Conservation (phyloP, 2,797 vertebrate species). For the Synanceia verrucosa region DNA sequence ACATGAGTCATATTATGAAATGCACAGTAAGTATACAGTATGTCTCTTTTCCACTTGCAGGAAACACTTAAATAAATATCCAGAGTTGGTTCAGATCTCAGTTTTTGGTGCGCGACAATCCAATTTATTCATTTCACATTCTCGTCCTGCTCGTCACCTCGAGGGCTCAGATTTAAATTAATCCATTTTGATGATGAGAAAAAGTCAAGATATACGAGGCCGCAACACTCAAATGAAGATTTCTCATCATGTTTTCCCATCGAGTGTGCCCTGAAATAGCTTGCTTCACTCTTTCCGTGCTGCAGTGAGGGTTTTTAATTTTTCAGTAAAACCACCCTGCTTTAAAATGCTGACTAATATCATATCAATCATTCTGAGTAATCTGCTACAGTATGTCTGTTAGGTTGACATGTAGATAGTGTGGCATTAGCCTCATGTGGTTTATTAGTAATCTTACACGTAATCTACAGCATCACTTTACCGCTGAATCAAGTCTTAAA, state of each 20-base stretch:
- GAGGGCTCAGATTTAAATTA: constrained; percentile 11
- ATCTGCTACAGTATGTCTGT: constrained; percentile 3
- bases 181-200: constrained; percentile 20
- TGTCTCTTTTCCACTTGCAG: background rate
- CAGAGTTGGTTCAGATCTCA: background rate
- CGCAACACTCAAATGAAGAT: constrained; percentile 8
- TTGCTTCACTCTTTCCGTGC: background rate
- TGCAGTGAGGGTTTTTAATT: background rate
- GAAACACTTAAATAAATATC: constrained; percentile 7
- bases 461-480: constrained; percentile 20
- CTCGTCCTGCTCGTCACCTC: background rate
- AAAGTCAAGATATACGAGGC: constrained; percentile 1
- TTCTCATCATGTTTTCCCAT: constrained; percentile 10
- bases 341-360: constrained; percentile 24
- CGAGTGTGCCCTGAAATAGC: constrained; percentile 15
- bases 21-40: no score
- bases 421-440: constrained; percentile 25
- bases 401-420: constrained; percentile 4
- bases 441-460: constrained; percentile 16
- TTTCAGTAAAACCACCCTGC: background rate
- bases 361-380: constrained; percentile 1
- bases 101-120: background rate
- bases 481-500: constrained; percentile 26
- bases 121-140: background rate
- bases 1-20: no score